Evolutionary conservation across 2,888 invertebrate genomes (phyloP).

Genomic region (Drosophila longiperda): DNA sequence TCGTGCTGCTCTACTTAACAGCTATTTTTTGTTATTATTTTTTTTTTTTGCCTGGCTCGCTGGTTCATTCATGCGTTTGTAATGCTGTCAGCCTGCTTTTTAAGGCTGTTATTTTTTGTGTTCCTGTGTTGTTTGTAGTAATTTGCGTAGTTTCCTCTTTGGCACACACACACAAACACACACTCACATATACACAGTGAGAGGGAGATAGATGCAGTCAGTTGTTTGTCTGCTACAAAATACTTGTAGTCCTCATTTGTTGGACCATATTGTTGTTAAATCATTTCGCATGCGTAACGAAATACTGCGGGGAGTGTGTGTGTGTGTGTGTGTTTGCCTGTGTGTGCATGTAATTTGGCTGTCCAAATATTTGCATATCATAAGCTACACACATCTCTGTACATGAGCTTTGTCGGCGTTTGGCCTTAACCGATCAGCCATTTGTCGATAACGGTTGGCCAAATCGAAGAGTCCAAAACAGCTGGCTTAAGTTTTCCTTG

Average conservation of each 20-base stretch:
- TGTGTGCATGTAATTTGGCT: slow-evolving; percentile 37
- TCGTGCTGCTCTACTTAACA: slow-evolving; percentile 12
- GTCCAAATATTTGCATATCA: slow-evolving; percentile 72
- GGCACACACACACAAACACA: slow-evolving; percentile 32
- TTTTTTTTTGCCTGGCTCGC: slow-evolving; percentile 25
- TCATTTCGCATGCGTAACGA: slow-evolving; percentile 39
- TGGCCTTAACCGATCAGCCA: slow-evolving; percentile 6
- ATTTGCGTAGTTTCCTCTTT: slow-evolving; percentile 75
- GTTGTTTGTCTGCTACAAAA: slow-evolving; percentile 53
- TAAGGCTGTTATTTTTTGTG: slow-evolving; percentile 30
- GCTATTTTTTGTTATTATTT: slow-evolving; percentile 8
- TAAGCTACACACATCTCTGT: slow-evolving; percentile 44
- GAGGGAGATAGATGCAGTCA: slow-evolving; percentile 25
- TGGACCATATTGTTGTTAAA: slow-evolving; percentile 28
- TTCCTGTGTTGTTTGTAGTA: slow-evolving; percentile 61
- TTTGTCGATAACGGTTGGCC: background rate
- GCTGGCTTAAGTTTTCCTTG: slow-evolving; percentile 59
- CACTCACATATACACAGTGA: background rate
- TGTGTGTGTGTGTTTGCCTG: background rate
- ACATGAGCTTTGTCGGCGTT: slow-evolving; percentile 13
- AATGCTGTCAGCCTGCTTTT: slow-evolving; percentile 52
- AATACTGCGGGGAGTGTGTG: slow-evolving; percentile 15
- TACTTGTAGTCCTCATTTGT: slow-evolving; percentile 68
- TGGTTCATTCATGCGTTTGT: slow-evolving; percentile 68
- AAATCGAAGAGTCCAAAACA: slow-evolving; percentile 48